These are phyloP conservation scores for Ondatra zibethicus DNA, from an alignment of 2,113 vertebrate genomes.

Conservation along the genomic window DNA sequence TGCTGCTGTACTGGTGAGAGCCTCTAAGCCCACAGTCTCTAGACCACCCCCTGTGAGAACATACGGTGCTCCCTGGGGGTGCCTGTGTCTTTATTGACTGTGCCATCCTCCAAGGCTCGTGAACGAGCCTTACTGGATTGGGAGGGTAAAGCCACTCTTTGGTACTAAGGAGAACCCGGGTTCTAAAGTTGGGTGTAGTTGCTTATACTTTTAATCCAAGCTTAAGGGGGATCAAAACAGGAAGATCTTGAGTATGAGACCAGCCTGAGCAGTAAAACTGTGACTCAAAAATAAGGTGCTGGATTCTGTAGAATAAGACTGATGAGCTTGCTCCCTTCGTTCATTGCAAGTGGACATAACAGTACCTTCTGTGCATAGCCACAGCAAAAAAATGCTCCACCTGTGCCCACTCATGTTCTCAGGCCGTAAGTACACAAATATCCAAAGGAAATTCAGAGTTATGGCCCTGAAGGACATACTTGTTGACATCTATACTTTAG, in stretches of 20 bases:
- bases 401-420: accelerated
- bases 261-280: neutral
- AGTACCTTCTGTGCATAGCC: accelerated
- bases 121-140: neutral
- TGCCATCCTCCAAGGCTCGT: neutral
- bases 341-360: accelerated
- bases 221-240: neutral
- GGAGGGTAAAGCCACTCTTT: neutral
- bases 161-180: neutral
- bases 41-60: neutral
- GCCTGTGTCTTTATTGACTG: neutral
- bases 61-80: accelerated
- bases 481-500: accelerated
- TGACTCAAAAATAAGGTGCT: neutral
- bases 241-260: neutral
- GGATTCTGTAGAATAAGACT: accelerated
- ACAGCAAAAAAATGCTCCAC: neutral
- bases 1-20: constrained; percentile 94
- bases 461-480: neutral
- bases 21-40: neutral
- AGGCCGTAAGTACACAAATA: neutral
- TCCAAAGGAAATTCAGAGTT: neutral
- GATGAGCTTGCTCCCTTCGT: neutral
- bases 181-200: neutral
- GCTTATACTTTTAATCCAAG: neutral